Evolutionary conservation across 1,140 invertebrate species (phyloP).

Genomic region (Pollicipes pollicipes): DNA sequence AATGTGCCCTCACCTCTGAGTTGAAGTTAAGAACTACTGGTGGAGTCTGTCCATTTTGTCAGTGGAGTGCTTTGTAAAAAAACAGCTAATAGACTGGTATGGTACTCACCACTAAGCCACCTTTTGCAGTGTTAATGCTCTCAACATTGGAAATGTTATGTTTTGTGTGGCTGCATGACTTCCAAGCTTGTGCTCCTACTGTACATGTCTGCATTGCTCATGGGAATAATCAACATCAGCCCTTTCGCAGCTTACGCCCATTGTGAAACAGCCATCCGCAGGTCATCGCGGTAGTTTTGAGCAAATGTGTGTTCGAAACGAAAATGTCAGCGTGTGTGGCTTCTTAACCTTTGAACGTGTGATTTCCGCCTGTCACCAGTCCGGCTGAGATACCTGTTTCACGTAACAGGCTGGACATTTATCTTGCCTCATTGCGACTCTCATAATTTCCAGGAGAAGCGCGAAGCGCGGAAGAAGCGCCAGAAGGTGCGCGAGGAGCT

Average conservation of each 20-base stretch:
- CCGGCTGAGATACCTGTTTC: neutral
- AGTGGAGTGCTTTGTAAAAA: neutral
- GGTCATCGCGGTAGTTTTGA: too few relatives aligned
- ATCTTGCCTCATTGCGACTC: neutral
- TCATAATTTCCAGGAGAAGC: slow-evolving; percentile 32
- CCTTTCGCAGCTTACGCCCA: too few relatives aligned
- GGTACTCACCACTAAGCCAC: too few relatives aligned
- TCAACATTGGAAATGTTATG: too few relatives aligned
- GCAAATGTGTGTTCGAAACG: too few relatives aligned
- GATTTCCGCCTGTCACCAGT: neutral
- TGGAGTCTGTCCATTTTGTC: neutral
- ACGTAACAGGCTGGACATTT: neutral
- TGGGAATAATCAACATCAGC: too few relatives aligned
- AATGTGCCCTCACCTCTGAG: neutral
- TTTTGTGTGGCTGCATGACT: too few relatives aligned
- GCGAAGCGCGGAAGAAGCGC: slow-evolving; percentile 36
- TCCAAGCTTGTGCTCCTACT: too few relatives aligned
- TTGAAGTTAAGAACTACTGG: neutral
- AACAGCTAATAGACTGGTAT: neutral
- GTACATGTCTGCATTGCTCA: too few relatives aligned
- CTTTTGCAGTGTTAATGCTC: too few relatives aligned
- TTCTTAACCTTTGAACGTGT: neutral
- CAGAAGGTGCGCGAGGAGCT: slow-evolving; percentile 30
- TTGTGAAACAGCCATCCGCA: too few relatives aligned
- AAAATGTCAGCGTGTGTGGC: too few relatives aligned